These are phyloP conservation scores for Anorthoa munda DNA, from an alignment of 2,888 invertebrate species.

Conservation along the genomic window DNA sequence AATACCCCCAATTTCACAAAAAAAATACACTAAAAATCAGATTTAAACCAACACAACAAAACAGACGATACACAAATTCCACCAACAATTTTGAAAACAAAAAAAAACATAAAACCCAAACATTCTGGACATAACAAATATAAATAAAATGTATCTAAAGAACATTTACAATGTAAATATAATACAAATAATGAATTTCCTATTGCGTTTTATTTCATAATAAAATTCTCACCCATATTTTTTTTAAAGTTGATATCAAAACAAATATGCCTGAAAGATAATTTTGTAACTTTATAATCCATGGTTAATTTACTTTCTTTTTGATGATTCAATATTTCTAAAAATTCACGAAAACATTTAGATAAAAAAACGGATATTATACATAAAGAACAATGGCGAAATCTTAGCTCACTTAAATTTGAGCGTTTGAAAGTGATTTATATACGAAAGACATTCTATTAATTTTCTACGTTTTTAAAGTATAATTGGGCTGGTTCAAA, in stretches of 20 bases:
- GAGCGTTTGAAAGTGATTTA: too few species aligned
- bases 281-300: constrained; percentile 20
- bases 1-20: not conserved
- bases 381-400: too few species aligned
- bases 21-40: not conserved
- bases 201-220: constrained; percentile 21
- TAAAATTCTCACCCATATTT: constrained; percentile 49
- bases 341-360: too few species aligned
- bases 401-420: too few species aligned
- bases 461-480: too few species aligned
- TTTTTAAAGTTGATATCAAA: constrained; percentile 39
- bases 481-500: too few species aligned
- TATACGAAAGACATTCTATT: too few species aligned
- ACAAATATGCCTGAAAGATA: constrained; percentile 68
- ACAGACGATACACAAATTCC: constrained; percentile 5
- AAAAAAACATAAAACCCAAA: constrained; percentile 6
- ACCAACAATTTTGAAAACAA: not conserved
- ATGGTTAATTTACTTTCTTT: not conserved
- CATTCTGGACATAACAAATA: constrained; percentile 18
- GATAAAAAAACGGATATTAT: too few species aligned
- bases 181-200: constrained; percentile 48
- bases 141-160: constrained; percentile 22
- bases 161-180: constrained; percentile 34
- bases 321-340: not conserved
- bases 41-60: not conserved